These are phyloP conservation scores for Sarcophaga subvicina DNA, from an alignment of 2,888 invertebrate genomes.

Conservation along the genomic window DNA sequence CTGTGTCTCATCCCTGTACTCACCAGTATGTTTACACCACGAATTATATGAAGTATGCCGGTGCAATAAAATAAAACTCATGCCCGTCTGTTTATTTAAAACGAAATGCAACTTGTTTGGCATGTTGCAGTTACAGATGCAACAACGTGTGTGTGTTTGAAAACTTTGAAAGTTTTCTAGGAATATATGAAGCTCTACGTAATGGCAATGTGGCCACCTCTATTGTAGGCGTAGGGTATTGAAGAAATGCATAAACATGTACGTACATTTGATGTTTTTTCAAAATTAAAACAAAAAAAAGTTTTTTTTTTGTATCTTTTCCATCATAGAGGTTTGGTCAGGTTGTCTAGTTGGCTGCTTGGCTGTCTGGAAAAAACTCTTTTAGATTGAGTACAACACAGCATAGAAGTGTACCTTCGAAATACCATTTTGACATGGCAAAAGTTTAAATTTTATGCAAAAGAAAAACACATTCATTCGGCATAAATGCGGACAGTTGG, in stretches of 20 bases:
- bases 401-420: neutral
- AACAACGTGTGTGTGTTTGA: neutral
- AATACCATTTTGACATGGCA: constrained; percentile 16
- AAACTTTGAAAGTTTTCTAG: neutral
- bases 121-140: constrained; percentile 21
- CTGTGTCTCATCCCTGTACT: no score
- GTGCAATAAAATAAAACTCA: no score
- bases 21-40: no score
- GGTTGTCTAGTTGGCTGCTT: neutral
- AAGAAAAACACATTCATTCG: no score
- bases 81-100: no score
- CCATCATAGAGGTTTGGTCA: constrained; percentile 43
- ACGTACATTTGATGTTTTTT: neutral
- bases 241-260: neutral
- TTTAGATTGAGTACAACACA: neutral
- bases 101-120: constrained; percentile 3
- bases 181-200: neutral
- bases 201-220: no score
- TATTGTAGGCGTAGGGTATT: constrained; percentile 1
- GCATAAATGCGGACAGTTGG: neutral
- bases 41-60: no score
- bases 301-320: constrained; percentile 11
- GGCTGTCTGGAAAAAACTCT: neutral
- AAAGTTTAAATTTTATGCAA: constrained; percentile 54
- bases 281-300: neutral